Evolutionary conservation across 2,888 invertebrate species (phyloP).

Genomic region (Oscheius sp.): DNA sequence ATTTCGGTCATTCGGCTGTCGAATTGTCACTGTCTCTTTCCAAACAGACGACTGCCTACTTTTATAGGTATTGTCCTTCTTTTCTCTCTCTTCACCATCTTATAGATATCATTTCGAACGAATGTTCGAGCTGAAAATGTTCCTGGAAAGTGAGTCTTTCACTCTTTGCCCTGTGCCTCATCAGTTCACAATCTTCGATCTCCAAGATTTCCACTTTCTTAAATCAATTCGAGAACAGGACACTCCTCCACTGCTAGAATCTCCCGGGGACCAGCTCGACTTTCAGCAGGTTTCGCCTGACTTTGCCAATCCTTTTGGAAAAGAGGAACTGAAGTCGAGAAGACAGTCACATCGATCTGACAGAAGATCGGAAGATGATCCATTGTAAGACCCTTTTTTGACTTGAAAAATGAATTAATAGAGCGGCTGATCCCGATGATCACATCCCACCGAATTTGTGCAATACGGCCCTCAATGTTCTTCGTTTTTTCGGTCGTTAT

Average conservation of each 20-base stretch:
- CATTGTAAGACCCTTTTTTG: not conserved
- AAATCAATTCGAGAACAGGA: constrained; percentile 44
- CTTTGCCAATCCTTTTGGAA: constrained; percentile 38
- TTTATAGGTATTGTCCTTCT: constrained; percentile 26
- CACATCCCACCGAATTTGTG: constrained; percentile 66
- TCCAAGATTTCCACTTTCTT: constrained; percentile 66
- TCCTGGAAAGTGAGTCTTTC: constrained; percentile 70
- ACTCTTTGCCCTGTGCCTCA: constrained; percentile 67
- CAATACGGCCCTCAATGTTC: constrained; percentile 68
- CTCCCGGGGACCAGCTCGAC: constrained; percentile 25
- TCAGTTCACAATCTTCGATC: constrained; percentile 70
- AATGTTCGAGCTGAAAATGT: constrained; percentile 69
- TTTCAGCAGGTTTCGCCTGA: constrained; percentile 29
- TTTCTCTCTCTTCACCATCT: constrained; percentile 6
- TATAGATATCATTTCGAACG: constrained; percentile 51
- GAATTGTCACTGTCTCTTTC: constrained; percentile 57
- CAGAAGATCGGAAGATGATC: constrained; percentile 15
- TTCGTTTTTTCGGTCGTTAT: constrained; percentile 69
- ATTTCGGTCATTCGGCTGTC: constrained; percentile 54
- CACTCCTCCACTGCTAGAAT: not conserved
- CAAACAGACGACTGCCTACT: constrained; percentile 52
- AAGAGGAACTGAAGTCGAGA: constrained; percentile 34
- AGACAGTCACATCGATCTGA: constrained; percentile 22
- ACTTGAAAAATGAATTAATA: not conserved
- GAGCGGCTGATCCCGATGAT: constrained; percentile 36